A percentile compares a stretch with the other conserved stretches of the same genome.
phyloP scores from a whole-genome alignment of 2,797 vertebrate genomes.

The Micromesistius poutassou region DNA sequence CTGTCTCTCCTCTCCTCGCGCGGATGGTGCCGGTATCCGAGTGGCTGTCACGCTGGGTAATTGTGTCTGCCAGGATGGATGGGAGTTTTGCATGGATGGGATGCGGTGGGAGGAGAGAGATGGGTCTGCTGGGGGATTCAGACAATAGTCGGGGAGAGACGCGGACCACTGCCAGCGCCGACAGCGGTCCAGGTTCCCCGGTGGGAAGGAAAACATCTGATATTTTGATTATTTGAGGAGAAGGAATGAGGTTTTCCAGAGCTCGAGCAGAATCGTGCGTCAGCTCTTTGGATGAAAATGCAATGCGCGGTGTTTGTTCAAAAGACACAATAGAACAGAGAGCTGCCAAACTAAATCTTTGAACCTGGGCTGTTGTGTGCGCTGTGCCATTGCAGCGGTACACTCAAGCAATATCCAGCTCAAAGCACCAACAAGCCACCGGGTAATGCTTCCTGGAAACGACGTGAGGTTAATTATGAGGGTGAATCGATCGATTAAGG shows the following conservation, averaged over 20 bases:
- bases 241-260: slow-evolving; percentile 11
- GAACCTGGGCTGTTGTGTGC: background rate
- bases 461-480: background rate
- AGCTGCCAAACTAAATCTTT: background rate
- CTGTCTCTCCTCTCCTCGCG: slow-evolving; percentile 44
- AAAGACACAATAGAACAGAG: background rate
- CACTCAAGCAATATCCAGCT: background rate
- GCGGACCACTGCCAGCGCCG: slow-evolving; percentile 8
- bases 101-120: slow-evolving; percentile 41
- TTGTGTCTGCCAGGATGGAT: slow-evolving; percentile 61
- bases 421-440: background rate
- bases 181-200: slow-evolving; percentile 23
- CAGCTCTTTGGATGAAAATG: background rate
- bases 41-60: slow-evolving; percentile 53
- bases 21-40: slow-evolving; percentile 26
- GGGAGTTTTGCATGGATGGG: slow-evolving; percentile 47
- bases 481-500: background rate
- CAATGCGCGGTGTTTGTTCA: background rate
- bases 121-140: slow-evolving; percentile 40
- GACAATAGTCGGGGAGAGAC: slow-evolving; percentile 37
- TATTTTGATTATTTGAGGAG: slow-evolving; percentile 6
- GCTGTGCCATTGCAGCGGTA: background rate
- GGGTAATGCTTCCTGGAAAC: background rate
- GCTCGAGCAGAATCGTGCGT: background rate
- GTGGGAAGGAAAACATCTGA: slow-evolving; percentile 15